A percentile compares a stretch with the other conserved stretches of the same genome.
Evolutionary conservation across 2,888 invertebrate species (phyloP).

Genomic region (Ophonus ardosiacus): DNA sequence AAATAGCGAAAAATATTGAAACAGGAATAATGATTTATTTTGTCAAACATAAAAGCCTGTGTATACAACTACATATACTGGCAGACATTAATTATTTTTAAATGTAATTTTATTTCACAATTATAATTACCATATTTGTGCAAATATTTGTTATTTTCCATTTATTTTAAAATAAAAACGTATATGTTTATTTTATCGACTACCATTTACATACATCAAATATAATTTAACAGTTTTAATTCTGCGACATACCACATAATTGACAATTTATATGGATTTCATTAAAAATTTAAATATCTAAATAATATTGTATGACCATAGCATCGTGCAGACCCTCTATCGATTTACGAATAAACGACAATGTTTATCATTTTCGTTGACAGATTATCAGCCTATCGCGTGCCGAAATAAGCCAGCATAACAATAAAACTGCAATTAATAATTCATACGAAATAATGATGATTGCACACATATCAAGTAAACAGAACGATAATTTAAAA

Average conservation of each 20-base stretch:
- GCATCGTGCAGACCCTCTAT: background rate
- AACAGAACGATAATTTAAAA: background rate
- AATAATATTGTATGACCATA: no score
- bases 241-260: no score
- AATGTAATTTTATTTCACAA: background rate
- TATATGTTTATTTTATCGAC: no score
- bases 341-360: conserved; percentile 6
- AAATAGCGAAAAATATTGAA: conserved; percentile 9
- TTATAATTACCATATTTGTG: background rate
- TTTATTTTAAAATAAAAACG: no score
- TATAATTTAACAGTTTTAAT: no score
- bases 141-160: background rate
- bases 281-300: no score
- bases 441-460: conserved; percentile 34
- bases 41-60: background rate
- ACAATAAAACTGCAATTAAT: conserved; percentile 44
- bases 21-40: background rate
- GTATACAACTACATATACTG: background rate
- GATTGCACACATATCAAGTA: conserved; percentile 13
- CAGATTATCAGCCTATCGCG: conserved; percentile 30
- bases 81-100: background rate
- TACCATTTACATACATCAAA: no score
- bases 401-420: conserved; percentile 14
- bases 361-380: conserved; percentile 7
- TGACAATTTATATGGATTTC: no score